phyloP scores from a whole-genome alignment of 1,140 invertebrate genomes.

The Danaus melanippus region DNA sequence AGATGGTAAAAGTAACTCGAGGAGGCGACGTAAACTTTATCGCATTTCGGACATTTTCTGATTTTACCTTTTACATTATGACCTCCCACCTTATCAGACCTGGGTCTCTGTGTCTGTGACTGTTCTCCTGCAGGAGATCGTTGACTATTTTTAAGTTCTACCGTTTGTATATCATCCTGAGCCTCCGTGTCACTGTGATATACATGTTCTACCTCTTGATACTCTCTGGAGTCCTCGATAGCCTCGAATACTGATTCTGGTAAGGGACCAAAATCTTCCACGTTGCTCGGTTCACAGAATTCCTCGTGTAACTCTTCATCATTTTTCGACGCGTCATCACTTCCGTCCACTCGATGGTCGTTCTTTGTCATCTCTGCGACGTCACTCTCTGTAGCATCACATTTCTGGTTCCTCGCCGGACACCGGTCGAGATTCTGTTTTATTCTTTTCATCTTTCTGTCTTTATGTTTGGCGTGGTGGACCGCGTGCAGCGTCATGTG shows the following conservation, averaged over 20 bases:
- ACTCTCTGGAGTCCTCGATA: conserved; percentile 45
- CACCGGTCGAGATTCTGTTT: too few species aligned
- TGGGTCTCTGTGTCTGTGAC: too few species aligned
- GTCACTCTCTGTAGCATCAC: too few species aligned
- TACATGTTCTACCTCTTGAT: too few species aligned
- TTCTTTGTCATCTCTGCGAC: too few species aligned
- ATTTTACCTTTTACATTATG: conserved; percentile 72
- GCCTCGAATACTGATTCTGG: conserved; percentile 51
- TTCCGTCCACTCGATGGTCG: background rate
- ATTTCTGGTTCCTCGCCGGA: too few species aligned
- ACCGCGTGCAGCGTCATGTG: conserved; percentile 48
- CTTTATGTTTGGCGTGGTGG: too few species aligned
- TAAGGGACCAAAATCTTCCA: conserved; percentile 36
- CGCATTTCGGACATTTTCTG: conserved; percentile 76
- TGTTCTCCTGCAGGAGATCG: too few species aligned
- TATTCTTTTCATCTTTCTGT: too few species aligned
- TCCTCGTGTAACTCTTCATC: conserved; percentile 18
- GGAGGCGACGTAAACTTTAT: conserved; percentile 77
- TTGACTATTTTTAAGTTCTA: too few species aligned
- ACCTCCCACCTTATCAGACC: conserved; percentile 4
- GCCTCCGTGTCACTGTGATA: too few species aligned
- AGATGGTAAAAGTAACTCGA: conserved; percentile 76
- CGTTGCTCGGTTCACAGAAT: conserved; percentile 48
- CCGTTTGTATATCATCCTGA: too few species aligned
- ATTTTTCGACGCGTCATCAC: background rate